A percentile compares a stretch with the other conserved stretches of the same genome.
Evolutionary conservation across 2,888 invertebrate species (phyloP).

Genomic region (Chalcosyrphus nemorum): DNA sequence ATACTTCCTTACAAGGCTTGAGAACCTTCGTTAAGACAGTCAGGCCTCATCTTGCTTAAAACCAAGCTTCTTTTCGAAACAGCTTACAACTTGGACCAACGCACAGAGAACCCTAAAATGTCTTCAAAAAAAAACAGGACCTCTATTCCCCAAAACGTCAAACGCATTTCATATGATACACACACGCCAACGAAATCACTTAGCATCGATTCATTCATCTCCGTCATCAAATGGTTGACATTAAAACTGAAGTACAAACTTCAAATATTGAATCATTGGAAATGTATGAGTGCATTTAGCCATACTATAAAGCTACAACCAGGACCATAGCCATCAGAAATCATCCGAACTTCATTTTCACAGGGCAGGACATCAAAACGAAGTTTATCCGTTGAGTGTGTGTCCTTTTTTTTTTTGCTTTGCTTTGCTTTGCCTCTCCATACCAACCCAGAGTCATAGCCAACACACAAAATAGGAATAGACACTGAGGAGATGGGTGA

Average conservation of each 20-base stretch:
- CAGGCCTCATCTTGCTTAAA: too few relatives aligned
- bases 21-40: too few relatives aligned
- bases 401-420: conserved; percentile 19
- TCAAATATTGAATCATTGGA: conserved; percentile 68
- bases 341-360: conserved; percentile 24
- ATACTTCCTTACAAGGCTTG: too few relatives aligned
- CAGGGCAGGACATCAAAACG: conserved; percentile 52
- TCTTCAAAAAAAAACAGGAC: too few relatives aligned
- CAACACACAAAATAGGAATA: too few relatives aligned
- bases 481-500: conserved; percentile 65
- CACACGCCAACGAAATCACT: conserved; percentile 36
- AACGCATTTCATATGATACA: conserved; percentile 7
- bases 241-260: conserved; percentile 64
- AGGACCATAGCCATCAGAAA: conserved; percentile 37
- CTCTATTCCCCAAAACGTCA: too few relatives aligned
- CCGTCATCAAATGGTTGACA: conserved; percentile 59
- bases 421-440: conserved; percentile 26
- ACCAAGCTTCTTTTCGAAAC: too few relatives aligned
- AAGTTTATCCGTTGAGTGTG: conserved; percentile 60
- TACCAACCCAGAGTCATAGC: too few relatives aligned
- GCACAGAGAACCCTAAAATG: too few relatives aligned
- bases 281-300: conserved; percentile 36
- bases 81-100: too few relatives aligned
- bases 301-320: not conserved
- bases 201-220: conserved; percentile 57